Conservation (phyloP, 2,888 invertebrate genomes). For the Ormyrus nitidulus region DNA sequence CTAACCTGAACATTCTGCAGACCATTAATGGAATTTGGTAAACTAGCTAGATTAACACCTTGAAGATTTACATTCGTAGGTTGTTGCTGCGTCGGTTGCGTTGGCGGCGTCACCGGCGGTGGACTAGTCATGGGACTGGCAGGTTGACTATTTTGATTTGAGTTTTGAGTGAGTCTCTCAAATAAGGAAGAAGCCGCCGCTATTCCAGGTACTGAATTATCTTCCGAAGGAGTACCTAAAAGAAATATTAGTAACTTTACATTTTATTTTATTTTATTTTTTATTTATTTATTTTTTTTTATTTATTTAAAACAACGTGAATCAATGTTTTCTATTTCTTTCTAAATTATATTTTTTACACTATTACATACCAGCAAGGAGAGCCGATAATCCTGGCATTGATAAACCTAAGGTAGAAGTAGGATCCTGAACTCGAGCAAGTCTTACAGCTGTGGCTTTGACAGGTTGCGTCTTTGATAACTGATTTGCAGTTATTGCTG, state of each 20-base stretch:
- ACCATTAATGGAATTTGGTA: constrained; percentile 81
- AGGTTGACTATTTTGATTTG: constrained; percentile 69
- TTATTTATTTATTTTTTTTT: neutral
- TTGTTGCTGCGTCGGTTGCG: constrained; percentile 43
- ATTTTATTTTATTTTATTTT: neutral
- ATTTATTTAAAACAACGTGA: too few species aligned
- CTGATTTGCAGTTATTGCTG: constrained; percentile 71
- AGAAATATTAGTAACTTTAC: neutral
- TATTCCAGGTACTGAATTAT: constrained; percentile 78
- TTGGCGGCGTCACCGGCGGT: constrained; percentile 68
- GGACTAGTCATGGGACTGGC: constrained; percentile 81
- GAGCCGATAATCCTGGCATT: constrained; percentile 79
- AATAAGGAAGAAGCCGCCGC: constrained; percentile 77
- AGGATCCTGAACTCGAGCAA: constrained; percentile 75
- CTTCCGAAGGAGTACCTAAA: constrained; percentile 79
- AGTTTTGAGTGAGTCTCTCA: constrained; percentile 77
- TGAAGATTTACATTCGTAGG: constrained; percentile 79
- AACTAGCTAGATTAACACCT: constrained; percentile 84
- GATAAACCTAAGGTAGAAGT: constrained; percentile 77
- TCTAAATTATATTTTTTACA: neutral
- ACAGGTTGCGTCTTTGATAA: constrained; percentile 74
- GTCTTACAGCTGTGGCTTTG: constrained; percentile 75
- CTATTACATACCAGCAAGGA: constrained; percentile 76
- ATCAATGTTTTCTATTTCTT: too few species aligned
- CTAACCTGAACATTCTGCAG: constrained; percentile 86